Evolutionary conservation across 2,113 vertebrate genomes (phyloP), one percentile per base, ranked within the genome.

Genomic region (Cololabis saira): DNA sequence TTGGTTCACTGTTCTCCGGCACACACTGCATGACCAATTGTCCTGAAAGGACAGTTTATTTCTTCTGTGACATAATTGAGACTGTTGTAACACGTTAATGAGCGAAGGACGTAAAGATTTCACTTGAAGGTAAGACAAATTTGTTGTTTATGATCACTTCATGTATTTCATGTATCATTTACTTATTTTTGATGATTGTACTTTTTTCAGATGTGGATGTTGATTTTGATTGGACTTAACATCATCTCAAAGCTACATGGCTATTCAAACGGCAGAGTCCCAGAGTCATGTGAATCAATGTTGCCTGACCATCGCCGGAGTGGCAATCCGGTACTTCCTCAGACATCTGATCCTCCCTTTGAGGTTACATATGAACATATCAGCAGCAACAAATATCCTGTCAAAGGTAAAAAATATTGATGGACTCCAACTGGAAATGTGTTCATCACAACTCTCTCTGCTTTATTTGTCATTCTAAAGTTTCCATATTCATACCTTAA

Each of bases 251-350:
- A 58, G 15, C 48, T 58, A 4, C 21, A 54, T 9, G 73, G 66
- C 2, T 87, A 0, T 67, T 0, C 22, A 55, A 0, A 0, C 16
- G 61, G 61, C 1, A 0, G 0, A 0, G n/a, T 67, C 5, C 1
- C 4, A 41, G 0, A 37, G 1, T 1, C 56, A 0, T 89, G 84
- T 74, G 0, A 3, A 0, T 12, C 63, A 5, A 60, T 89, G 76
- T 0, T 0, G 47, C 73, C 76, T 3, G 0, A 24, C 0, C 0
- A 0, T 0, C 0, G 0, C 0, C 0, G 0, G 0, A 0, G 0
- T 1, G 15, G 0, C n/a, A n/a, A n/a, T n/a, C n/a, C n/a, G n/a
- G n/a, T n/a, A n/a, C n/a, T 0, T 2, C 41, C 75, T 53, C 42
- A 68, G 27, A 33, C 0, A 2, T 22, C 12, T 12, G 0, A 0